Evolutionary conservation across 2,888 invertebrate species (phyloP).

Genomic region (Priocnemis perturbator): DNA sequence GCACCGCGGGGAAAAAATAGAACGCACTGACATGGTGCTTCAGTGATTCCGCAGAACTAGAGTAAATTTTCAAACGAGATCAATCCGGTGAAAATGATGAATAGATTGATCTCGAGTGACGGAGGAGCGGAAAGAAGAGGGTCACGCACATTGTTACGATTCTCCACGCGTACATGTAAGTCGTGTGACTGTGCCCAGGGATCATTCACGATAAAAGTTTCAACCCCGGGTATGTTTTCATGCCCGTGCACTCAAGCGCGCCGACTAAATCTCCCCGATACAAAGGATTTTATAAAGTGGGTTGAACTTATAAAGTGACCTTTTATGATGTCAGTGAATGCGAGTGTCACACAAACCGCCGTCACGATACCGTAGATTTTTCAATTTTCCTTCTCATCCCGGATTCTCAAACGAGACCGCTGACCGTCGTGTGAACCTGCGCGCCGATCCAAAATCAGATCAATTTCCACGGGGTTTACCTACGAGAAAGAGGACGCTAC

Average conservation of each 20-base stretch:
- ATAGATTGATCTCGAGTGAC: constrained; percentile 38
- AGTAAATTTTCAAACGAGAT: constrained; percentile 35
- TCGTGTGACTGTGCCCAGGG: constrained; percentile 30
- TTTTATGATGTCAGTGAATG: constrained; percentile 63
- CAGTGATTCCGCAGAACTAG: constrained; percentile 19
- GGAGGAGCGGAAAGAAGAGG: constrained; percentile 41
- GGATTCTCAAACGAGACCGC: constrained; percentile 8
- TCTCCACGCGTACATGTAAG: constrained; percentile 19
- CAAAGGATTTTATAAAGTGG: constrained; percentile 65
- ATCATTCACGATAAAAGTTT: constrained; percentile 59
- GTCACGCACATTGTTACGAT: constrained; percentile 31
- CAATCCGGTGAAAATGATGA: constrained; percentile 39
- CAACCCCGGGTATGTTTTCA: constrained; percentile 64
- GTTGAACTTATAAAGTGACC: constrained; percentile 69
- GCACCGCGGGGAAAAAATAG: constrained; percentile 29
- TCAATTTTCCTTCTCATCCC: constrained; percentile 45
- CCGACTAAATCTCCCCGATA: constrained; percentile 61
- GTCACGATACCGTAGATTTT: constrained; percentile 47
- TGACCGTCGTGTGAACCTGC: constrained; percentile 46
- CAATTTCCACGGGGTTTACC: constrained; percentile 35
- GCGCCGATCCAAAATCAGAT: constrained; percentile 42
- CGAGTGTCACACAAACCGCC: constrained; percentile 57
- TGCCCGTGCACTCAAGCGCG: constrained; percentile 64
- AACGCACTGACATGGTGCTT: too few species aligned
- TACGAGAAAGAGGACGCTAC: background rate